Conservation (phyloP, 2,888 invertebrate genomes). For the Idaea straminata region DNA sequence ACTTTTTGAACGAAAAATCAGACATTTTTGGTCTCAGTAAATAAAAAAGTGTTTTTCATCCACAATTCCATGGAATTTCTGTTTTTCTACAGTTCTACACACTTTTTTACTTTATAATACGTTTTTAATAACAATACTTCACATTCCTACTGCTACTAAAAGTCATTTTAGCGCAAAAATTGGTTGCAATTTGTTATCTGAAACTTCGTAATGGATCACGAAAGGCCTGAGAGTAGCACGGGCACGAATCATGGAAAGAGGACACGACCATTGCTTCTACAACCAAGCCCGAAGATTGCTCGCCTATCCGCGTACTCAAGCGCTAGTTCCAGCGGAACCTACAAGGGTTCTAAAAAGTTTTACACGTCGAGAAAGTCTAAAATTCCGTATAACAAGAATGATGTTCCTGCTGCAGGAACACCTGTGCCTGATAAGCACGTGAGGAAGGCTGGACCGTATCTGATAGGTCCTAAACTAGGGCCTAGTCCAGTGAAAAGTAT, state of each 20-base stretch:
- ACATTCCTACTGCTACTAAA: neutral
- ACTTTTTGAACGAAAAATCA: conserved; percentile 34
- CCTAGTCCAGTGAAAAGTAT: conserved; percentile 88
- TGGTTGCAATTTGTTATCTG: neutral
- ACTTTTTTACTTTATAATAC: neutral
- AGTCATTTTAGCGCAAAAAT: neutral
- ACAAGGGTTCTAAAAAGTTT: conserved; percentile 57
- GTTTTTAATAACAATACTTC: neutral
- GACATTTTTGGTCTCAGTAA: conserved; percentile 35
- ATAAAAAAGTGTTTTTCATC: conserved; percentile 22
- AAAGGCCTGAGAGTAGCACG: conserved; percentile 60
- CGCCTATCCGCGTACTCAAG: conserved; percentile 58
- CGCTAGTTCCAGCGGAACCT: conserved; percentile 51
- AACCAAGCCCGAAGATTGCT: conserved; percentile 66
- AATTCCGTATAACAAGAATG: conserved; percentile 53
- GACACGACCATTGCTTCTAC: conserved; percentile 69
- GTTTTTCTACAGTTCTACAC: neutral
- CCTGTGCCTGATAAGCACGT: conserved; percentile 75
- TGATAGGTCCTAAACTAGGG: conserved; percentile 85
- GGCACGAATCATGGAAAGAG: conserved; percentile 69
- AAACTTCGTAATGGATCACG: conserved; percentile 62
- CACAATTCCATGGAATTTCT: neutral
- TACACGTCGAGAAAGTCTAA: conserved; percentile 49
- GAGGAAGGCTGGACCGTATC: conserved; percentile 84
- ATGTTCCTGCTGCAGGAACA: conserved; percentile 75